Percentiles rank a stretch among this genome's conserved stretches.
phyloP scores from a whole-genome alignment of 1,140 invertebrate species.

The Teleopsis dalmanni region DNA sequence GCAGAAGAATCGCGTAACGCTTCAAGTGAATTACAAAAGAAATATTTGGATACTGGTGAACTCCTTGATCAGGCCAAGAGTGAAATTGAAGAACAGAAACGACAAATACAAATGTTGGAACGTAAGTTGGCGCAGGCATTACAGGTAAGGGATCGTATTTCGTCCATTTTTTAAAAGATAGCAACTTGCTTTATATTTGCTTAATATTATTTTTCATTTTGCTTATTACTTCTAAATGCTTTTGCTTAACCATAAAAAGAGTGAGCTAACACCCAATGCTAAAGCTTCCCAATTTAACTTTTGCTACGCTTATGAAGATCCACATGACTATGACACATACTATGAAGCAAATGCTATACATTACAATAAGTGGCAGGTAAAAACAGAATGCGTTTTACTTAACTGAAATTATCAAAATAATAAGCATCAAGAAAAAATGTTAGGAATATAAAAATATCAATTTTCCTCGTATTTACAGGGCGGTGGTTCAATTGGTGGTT shows the following conservation, averaged over 20 bases:
- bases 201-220: background rate
- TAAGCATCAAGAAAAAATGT: conserved; percentile 2
- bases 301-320: conserved; percentile 41
- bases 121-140: conserved; percentile 56
- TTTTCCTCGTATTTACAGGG: conserved; percentile 19
- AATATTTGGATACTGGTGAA: conserved; percentile 64
- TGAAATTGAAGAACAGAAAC: conserved; percentile 70
- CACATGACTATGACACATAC: conserved; percentile 24
- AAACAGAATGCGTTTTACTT: no score
- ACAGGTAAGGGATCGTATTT: conserved; percentile 42
- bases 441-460: background rate
- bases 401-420: no score
- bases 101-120: conserved; percentile 66
- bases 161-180: background rate
- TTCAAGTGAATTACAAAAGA: conserved; percentile 70
- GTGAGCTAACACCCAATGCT: conserved; percentile 29
- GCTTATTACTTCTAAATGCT: background rate
- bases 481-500: conserved; percentile 31
- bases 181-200: background rate
- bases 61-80: conserved; percentile 66
- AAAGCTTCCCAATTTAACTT: conserved; percentile 38
- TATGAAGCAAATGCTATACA: conserved; percentile 10
- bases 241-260: conserved; percentile 16
- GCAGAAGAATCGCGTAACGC: conserved; percentile 66
- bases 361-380: no score